Base-by-base conservation (phyloP, 2,888 invertebrate species). In the Lithosia quadra region DNA sequence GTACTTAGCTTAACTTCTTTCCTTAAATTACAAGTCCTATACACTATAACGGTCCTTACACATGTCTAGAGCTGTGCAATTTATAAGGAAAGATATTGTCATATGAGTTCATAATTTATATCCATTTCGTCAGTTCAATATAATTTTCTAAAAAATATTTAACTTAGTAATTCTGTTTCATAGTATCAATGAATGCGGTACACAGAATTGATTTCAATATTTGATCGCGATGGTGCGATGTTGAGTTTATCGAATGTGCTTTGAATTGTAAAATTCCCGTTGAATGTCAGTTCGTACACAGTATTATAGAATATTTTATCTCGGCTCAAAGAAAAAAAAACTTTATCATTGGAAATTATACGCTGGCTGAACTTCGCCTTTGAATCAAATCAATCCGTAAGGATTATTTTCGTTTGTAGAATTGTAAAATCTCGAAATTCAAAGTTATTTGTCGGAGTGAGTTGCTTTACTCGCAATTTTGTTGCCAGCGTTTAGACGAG, bases 381-480 rank as follows among this genome's bases (percentile, higher is more conserved):
- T 24, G 24, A 60, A 60, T 22, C 22, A 60, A 60, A 39, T 60
- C 36, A 60, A 36, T 60, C 60, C 39, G 5, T 39, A 9, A 39
- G 22, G n/a, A 39, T 60, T 18, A 39, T 39, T 39, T 60, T n/a
- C 39, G 4, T 24, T 59, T 18, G 5, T 5, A 21, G 11, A 59
- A 11, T 39, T 22, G 34, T 21, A 36, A 36, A 39, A 24, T 24
- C 9, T 13, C 15, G 36, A 39, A 36, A 39, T 18, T 24, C 22
- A 60, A 18, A 60, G 39, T 39, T 18, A 18, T 34, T 39, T 39
- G 22, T 18, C 18, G 4, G 18, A 60, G 39, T 18, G 39, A 18
- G 22, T 60, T 56, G 8, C 49, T 49, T 49, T 39, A 39, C 39
- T 18, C 36, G 22, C n/a, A n/a, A 60, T 10, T 39, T 39, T 18